Conservation (phyloP, 1,140 invertebrate species). For the Laodelphax striatellus region DNA sequence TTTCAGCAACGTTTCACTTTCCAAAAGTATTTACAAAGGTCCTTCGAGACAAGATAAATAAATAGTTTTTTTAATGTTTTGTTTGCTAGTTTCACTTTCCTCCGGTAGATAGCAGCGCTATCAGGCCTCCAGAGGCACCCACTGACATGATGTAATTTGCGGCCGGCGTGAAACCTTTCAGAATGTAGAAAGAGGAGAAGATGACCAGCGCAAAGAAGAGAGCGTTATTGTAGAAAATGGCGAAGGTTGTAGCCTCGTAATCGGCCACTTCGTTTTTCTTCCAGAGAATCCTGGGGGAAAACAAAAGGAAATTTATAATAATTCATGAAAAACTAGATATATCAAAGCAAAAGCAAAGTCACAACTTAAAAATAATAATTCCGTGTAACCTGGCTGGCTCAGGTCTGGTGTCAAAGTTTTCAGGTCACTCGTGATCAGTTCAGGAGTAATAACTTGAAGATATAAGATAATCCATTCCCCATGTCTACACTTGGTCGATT, state of each 20-base stretch:
- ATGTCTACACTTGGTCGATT: too few relatives aligned
- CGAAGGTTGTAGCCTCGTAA: constrained; percentile 96
- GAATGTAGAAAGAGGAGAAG: constrained; percentile 84
- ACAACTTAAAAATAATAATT: too few relatives aligned
- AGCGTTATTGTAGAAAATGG: constrained; percentile 99
- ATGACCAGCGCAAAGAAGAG: constrained; percentile 92
- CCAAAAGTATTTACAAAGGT: too few relatives aligned
- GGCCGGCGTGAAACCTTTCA: constrained; percentile 80
- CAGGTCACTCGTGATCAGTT: too few relatives aligned
- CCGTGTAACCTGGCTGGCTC: too few relatives aligned
- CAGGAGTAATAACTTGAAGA: too few relatives aligned
- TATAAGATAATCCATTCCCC: too few relatives aligned
- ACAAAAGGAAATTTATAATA: constrained; percentile 10
- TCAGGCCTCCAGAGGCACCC: constrained; percentile 65
- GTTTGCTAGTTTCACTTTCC: constrained; percentile 29
- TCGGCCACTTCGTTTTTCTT: constrained; percentile 99
- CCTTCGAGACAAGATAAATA: too few relatives aligned
- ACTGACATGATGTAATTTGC: constrained; percentile 90
- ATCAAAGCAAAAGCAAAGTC: not conserved
- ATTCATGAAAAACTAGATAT: not conserved
- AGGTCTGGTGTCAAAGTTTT: too few relatives aligned
- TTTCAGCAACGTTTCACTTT: too few relatives aligned
- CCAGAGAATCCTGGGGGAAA: constrained; percentile 71
- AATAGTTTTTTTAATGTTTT: too few relatives aligned
- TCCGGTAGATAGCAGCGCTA: constrained; percentile 87